Evolutionary conservation across 2,113 vertebrate species (phyloP), one percentile per base, ranked within the genome.

Genomic region (Oryzias melastigma): DNA sequence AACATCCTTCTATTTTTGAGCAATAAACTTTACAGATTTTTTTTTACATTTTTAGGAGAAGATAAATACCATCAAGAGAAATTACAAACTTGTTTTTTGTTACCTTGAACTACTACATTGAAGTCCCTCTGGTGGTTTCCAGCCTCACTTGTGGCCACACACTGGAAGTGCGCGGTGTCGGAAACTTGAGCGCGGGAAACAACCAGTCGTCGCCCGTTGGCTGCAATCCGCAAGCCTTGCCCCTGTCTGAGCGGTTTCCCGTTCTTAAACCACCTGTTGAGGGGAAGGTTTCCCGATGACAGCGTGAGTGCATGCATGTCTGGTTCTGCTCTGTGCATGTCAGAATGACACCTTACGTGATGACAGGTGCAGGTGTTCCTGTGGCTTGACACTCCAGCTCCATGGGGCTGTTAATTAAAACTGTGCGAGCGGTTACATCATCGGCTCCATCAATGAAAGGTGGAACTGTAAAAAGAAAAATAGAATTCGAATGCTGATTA

Each of bases 81-180:
- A 12, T 35, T 35, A 35, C 2, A 35, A 35, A 35, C 29, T 0
- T 58, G 13, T 52, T 24, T 52, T 24, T 20, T 25, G 77, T 84
- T 88, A 99, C 97, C 96, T 3, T 97, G 95, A 15, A 99, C 94
- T 16, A 90, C 82, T n/a, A 99, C 93, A 66, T 90, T 93, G 77
- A 98, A 97, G 73, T 93, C 91, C 75, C 89, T 94, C 71, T 83
- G 88, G 1, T 89, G 81, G 44, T 93, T 89, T 56, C 97, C 97
- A 1, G 96, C 97, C 52, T 91, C 87, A 72, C 96, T 99, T 7
- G 88, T 81, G 27, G 94, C 97, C 63, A 98, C 90, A 29, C 97
- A 99, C 54, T 90, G 94, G 87, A 97, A 99, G 22, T 58, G 91
- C 15, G 94, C 95, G 0, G 92, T 91, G 62, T 99, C 95, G 41